Conservation (phyloP, 35 echinoderm and acorn worm species). For the Patiria miniata region DNA sequence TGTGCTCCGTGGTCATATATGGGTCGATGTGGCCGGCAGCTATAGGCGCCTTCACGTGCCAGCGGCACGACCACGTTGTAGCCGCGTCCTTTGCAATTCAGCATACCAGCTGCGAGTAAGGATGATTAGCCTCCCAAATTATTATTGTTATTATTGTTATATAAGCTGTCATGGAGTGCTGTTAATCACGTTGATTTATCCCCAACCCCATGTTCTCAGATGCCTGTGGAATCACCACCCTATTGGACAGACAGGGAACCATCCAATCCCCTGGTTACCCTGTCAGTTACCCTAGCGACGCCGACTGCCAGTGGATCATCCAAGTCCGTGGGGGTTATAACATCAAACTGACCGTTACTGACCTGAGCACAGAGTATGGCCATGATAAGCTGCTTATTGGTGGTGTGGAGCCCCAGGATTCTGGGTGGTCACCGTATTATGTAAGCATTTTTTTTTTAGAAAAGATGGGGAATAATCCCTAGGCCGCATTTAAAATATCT, state of each 20-base stretch:
- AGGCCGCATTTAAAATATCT: too few species aligned
- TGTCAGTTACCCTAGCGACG: constrained; percentile 64
- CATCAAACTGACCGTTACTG: constrained; percentile 71
- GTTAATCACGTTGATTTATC: background rate
- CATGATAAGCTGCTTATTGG: constrained; percentile 80
- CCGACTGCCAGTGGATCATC: constrained; percentile 94
- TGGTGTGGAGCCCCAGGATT: constrained; percentile 47
- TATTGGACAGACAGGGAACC: constrained; percentile 55
- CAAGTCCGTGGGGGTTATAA: constrained; percentile 68
- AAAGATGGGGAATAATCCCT: too few species aligned
- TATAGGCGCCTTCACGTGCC: too few species aligned
- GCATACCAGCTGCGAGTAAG: too few species aligned
- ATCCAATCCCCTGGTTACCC: constrained; percentile 77
- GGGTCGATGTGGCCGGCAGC: too few species aligned
- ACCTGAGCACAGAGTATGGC: constrained; percentile 64
- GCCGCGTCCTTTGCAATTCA: too few species aligned
- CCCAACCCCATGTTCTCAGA: constrained; percentile 26
- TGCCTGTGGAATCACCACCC: constrained; percentile 67
- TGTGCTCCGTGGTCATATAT: too few species aligned
- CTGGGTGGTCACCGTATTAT: constrained; percentile 54
- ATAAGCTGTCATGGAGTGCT: too few species aligned
- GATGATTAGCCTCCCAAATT: too few species aligned
- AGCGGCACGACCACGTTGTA: too few species aligned
- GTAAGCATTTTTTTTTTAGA: constrained; percentile 43
- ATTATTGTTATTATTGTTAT: too few species aligned